Evolutionary conservation across 2,888 invertebrate genomes (phyloP).

Genomic region (Polymixis flavicincta): DNA sequence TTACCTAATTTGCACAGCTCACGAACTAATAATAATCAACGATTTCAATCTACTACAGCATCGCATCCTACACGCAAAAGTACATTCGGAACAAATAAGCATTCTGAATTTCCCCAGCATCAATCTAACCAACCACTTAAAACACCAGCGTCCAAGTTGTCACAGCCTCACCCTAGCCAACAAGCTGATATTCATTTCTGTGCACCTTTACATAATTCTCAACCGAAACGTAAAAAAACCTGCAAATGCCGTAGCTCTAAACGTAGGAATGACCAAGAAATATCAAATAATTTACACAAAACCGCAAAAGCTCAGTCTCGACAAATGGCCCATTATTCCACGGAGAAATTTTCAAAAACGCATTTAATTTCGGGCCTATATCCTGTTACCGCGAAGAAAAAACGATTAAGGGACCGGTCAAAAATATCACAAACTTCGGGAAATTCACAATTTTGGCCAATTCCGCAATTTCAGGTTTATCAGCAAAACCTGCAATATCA

Average conservation of each 20-base stretch:
- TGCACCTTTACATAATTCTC: not conserved
- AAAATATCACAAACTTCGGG: conserved; percentile 2
- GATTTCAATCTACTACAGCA: not conserved
- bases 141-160: not conserved
- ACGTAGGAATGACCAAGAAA: not conserved
- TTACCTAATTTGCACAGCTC: not conserved
- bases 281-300: conserved; percentile 18
- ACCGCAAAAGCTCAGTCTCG: not conserved
- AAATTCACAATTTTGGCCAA: not conserved
- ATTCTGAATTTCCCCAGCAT: not conserved
- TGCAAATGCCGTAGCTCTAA: conserved; percentile 5
- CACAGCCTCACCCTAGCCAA: not conserved
- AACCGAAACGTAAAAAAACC: conserved; percentile 6
- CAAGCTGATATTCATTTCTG: not conserved
- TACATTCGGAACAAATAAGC: not conserved
- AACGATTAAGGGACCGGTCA: conserved; percentile 3
- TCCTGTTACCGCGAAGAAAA: conserved; percentile 13
- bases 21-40: not conserved
- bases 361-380: not conserved
- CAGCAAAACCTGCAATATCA: conserved; percentile 3
- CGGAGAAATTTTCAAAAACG: conserved; percentile 8
- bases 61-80: not conserved
- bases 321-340: not conserved
- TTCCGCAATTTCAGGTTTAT: not conserved
- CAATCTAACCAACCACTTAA: not conserved